A percentile compares a stretch with the other conserved stretches of the same genome.
phyloP scores from a whole-genome alignment of 2,797 vertebrate species.

The Myripristis jacobus region DNA sequence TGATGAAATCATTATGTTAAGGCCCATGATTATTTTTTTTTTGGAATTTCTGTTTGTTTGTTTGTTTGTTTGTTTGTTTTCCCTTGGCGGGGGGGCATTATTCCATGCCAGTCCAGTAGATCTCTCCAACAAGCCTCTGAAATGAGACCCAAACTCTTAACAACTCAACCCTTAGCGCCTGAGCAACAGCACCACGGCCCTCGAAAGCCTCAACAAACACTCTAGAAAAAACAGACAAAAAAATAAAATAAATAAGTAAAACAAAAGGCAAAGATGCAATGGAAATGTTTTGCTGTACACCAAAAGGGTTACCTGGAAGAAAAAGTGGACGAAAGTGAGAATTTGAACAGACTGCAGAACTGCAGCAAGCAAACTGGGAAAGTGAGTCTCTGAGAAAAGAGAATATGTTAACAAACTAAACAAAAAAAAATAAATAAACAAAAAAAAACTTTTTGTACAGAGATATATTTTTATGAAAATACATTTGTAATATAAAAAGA shows the following conservation, averaged over 20 bases:
- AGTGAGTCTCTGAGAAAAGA: slow-evolving; percentile 70
- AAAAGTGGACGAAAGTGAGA: slow-evolving; percentile 48
- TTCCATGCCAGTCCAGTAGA: slow-evolving; percentile 56
- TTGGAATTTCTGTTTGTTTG: no score
- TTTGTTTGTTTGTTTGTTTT: slow-evolving; percentile 2
- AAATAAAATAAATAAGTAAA: slow-evolving; percentile 56
- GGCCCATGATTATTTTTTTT: slow-evolving; percentile 13
- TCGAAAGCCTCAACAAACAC: slow-evolving; percentile 67
- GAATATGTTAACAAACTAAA: slow-evolving; percentile 75
- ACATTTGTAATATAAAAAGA: slow-evolving; percentile 99
- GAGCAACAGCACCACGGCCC: slow-evolving; percentile 56
- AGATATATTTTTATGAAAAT: slow-evolving; percentile 99
- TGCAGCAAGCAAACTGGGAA: slow-evolving; percentile 49
- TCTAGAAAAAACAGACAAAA: slow-evolving; percentile 34
- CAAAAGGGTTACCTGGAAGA: slow-evolving; percentile 67
- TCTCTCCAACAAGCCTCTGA: slow-evolving; percentile 40
- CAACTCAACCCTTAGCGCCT: slow-evolving; percentile 36
- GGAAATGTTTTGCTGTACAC: slow-evolving; percentile 64
- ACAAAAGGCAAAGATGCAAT: slow-evolving; percentile 58
- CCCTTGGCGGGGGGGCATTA: no score
- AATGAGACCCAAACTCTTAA: slow-evolving; percentile 40
- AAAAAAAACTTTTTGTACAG: slow-evolving; percentile 95
- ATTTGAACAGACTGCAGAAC: slow-evolving; percentile 60
- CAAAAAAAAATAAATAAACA: no score
- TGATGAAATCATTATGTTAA: slow-evolving; percentile 34